Conservation (phyloP, 2,888 invertebrate genomes). For the Acrobasis repandana region DNA sequence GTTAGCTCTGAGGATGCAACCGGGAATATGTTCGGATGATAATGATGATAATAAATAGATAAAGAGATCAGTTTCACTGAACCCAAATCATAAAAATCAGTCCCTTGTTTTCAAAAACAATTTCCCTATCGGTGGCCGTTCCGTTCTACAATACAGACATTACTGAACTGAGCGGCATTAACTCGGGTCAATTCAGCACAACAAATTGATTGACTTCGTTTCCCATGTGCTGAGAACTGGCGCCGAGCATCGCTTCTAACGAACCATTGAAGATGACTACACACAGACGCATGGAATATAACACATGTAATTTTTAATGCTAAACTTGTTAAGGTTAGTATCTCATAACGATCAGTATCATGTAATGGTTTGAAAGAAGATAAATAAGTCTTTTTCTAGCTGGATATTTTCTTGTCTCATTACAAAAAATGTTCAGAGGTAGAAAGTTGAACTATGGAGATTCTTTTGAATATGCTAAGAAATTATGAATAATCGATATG, state of each 20-base stretch:
- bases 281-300: not conserved
- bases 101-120: conserved; percentile 5
- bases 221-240: conserved; percentile 29
- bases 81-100: not conserved
- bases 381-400: no score
- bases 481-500: no score
- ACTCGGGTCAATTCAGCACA: conserved; percentile 33
- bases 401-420: no score
- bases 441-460: no score
- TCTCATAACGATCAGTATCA: no score
- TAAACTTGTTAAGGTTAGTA: no score
- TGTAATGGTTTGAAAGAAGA: no score
- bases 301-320: not conserved
- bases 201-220: conserved; percentile 39
- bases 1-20: no score
- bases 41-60: no score
- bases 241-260: conserved; percentile 36
- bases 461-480: no score
- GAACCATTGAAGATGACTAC: conserved; percentile 37
- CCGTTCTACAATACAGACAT: conserved; percentile 31
- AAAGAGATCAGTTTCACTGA: not conserved
- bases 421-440: no score
- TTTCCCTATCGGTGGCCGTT: conserved; percentile 17
- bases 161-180: conserved; percentile 32
- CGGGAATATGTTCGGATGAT: no score